Evolutionary conservation across 2,113 vertebrate species (phyloP), one percentile per base, ranked within the genome.

Genomic region (Pygoscelis adeliae): DNA sequence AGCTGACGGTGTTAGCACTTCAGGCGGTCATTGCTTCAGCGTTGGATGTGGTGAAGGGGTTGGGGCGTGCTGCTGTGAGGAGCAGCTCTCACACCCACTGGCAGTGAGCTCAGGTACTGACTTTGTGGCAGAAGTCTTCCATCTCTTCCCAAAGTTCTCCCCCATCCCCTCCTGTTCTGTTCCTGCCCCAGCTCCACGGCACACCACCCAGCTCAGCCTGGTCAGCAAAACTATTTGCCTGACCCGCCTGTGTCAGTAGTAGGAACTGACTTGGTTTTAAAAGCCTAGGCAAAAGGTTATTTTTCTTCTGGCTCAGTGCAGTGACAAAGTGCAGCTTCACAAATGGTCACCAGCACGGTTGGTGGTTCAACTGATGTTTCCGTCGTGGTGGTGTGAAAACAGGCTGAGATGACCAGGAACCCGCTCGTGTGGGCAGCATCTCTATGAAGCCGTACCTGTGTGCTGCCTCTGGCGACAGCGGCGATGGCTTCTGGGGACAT

Each of bases 381-480:
- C 15, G 2, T 19, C 5, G 1, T 27, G 36, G 42, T 58, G 50
- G 13, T 84, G 50, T 30, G 36, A 46, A 87, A 84, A 29, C 13
- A n/a, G 22, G 21, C 25, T 62, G 59, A 61, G 21, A 5, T 25
- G 46, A 22, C 23, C 40, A 27, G 42, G 26, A 46, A 14, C 29
- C n/a, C 8, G 1, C 47, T 53, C 13, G 34, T 7, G 34, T 40
- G 59, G 46, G 15, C 52, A 70, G 36, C 34, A 13, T 65, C 77
- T 61, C 69, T 87, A 2, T 44, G 9, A 32, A 78, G 25, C 72
- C 2, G 0, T 88, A 30, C 23, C 55, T 38, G 20, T 0, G 0
- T 32, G 27, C 56, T 18, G 42, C 40, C 73, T 79, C 10, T 0
- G 0, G 55, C 1, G 5, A 11, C 59, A 34, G 30, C 1, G 10